Percentiles rank a stretch among this genome's conserved stretches.
These are phyloP conservation scores for Catharus fuscescens DNA, from an alignment of 2,113 vertebrate species.

Conservation along the genomic window DNA sequence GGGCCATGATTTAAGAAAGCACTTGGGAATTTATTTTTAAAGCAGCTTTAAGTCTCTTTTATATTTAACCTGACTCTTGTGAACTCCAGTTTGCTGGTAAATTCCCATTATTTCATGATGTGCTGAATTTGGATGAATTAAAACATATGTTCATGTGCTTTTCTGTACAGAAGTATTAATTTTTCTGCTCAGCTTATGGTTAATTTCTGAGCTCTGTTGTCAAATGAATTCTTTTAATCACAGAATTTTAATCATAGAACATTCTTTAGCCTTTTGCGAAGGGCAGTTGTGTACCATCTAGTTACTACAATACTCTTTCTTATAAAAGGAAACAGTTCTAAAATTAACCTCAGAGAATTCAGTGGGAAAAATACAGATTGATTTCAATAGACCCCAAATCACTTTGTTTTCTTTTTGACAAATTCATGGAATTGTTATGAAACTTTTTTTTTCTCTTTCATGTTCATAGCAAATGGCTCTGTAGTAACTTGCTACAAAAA, in stretches of 20 bases:
- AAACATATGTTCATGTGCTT: conserved; percentile 8
- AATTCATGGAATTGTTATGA: not conserved
- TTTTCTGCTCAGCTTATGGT: conserved; percentile 40
- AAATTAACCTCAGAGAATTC: not conserved
- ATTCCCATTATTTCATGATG: not conserved
- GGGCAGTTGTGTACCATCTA: not conserved
- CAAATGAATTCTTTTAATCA: conserved; percentile 16
- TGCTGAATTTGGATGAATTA: not conserved
- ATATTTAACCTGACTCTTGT: not conserved
- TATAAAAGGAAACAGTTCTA: not conserved
- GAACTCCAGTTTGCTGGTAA: not conserved
- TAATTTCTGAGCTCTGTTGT: conserved; percentile 15
- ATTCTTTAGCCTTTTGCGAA: conserved; percentile 31
- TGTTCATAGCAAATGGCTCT: not conserved
- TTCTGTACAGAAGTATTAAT: not conserved
- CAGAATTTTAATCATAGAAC: conserved; percentile 9
- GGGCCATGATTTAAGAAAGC: not conserved
- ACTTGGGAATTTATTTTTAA: not conserved
- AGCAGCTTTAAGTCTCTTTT: not conserved
- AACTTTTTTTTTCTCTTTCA: not conserved
- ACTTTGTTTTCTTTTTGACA: not conserved
- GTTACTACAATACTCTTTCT: not conserved
- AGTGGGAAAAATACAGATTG: not conserved
- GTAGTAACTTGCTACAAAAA: not conserved
- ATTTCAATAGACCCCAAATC: not conserved